Percentiles rank a stretch among this genome's conserved stretches.
phyloP scores from a whole-genome alignment of 2,797 vertebrate species.

The Pangasius mekongensis region DNA sequence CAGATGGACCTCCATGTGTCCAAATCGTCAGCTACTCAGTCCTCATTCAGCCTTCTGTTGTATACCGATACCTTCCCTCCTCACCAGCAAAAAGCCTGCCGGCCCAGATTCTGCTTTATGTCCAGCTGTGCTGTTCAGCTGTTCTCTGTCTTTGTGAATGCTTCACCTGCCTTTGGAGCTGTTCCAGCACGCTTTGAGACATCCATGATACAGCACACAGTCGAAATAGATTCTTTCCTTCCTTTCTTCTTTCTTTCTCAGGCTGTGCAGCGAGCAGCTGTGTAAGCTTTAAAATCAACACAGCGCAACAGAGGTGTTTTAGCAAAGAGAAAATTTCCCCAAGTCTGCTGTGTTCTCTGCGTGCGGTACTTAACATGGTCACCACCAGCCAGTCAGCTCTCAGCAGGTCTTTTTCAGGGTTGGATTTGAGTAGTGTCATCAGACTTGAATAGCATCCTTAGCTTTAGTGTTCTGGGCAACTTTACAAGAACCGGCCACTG shows the following conservation, averaged over 20 bases:
- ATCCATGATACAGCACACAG: neutral
- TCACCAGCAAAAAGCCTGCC: neutral
- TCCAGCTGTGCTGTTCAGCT: conserved; percentile 2
- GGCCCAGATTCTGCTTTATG: neutral
- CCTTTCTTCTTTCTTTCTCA: neutral
- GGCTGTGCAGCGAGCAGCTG: neutral
- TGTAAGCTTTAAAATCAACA: neutral
- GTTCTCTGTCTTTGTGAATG: neutral
- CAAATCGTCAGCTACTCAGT: neutral
- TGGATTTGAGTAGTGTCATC: neutral
- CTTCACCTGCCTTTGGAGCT: neutral
- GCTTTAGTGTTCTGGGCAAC: neutral
- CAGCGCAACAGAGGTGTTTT: neutral
- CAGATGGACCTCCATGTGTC: neutral
- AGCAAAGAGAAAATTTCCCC: neutral
- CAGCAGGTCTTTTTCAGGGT: neutral
- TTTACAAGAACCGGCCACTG: neutral
- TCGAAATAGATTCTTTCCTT: neutral
- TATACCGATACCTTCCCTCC: neutral
- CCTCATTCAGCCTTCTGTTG: neutral
- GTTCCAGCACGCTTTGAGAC: neutral
- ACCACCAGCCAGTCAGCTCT: neutral
- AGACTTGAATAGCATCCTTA: neutral
- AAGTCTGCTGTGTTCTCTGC: neutral
- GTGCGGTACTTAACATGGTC: neutral